Conservation (phyloP, 2,113 vertebrate genomes). For the Pachypanchax playfairii region DNA sequence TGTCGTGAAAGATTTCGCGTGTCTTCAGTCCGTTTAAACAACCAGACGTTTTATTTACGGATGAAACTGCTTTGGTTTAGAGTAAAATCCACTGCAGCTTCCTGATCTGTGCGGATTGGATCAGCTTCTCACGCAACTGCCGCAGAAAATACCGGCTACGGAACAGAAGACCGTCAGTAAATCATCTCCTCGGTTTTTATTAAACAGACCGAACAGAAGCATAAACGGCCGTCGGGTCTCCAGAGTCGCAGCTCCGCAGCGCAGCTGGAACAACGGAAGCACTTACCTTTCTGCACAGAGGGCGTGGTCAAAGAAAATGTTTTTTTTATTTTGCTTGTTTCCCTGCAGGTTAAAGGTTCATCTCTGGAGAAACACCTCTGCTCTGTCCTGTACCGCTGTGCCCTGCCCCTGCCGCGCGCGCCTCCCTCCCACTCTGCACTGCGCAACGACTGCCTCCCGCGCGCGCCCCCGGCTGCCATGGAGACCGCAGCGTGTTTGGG, state of each 20-base stretch:
- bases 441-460: slow-evolving; percentile 46
- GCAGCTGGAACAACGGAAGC: neutral
- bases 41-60: neutral
- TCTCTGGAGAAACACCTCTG: slow-evolving; percentile 35
- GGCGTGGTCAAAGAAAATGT: slow-evolving; percentile 1
- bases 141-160: too few species aligned
- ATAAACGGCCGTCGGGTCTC: too few species aligned
- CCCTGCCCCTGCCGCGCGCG: slow-evolving; percentile 29
- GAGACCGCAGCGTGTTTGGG: slow-evolving; percentile 55
- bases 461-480: slow-evolving; percentile 41
- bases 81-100: neutral
- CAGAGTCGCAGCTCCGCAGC: neutral
- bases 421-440: slow-evolving; percentile 57
- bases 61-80: neutral
- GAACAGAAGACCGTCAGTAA: too few species aligned
- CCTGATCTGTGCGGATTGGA: neutral
- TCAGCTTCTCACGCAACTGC: too few species aligned
- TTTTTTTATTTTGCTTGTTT: too few species aligned
- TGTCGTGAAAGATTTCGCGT: neutral
- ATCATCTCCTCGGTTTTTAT: too few species aligned
- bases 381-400: slow-evolving; percentile 30
- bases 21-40: neutral
- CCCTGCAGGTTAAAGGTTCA: slow-evolving; percentile 34
- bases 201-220: too few species aligned
- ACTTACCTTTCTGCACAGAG: slow-evolving; percentile 62